Conservation (phyloP, 2,113 vertebrate genomes). For the Gavialis gangeticus region DNA sequence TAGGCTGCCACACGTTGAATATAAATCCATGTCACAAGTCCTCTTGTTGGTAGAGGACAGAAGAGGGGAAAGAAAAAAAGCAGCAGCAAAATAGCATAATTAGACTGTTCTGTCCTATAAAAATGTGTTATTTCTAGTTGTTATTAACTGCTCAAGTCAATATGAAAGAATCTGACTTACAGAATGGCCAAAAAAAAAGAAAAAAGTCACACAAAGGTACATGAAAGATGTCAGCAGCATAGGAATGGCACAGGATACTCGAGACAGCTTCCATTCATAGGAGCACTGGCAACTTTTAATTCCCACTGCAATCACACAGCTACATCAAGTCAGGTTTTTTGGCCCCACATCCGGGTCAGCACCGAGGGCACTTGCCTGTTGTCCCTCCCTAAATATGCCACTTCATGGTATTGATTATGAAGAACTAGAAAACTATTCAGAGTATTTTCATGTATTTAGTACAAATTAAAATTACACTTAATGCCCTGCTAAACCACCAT, state of each 20-base stretch:
- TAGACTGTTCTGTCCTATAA: background rate
- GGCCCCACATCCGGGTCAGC: too few species aligned
- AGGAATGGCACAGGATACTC: too few species aligned
- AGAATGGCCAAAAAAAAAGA: too few species aligned
- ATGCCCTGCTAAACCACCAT: background rate
- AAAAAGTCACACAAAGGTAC: background rate
- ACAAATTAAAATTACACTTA: background rate
- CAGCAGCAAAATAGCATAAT: background rate
- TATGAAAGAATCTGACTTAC: background rate
- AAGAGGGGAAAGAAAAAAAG: background rate
- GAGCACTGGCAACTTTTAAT: too few species aligned
- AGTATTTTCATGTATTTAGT: background rate
- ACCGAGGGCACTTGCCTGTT: too few species aligned
- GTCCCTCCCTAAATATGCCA: too few species aligned
- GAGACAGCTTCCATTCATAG: too few species aligned
- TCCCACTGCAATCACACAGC: too few species aligned
- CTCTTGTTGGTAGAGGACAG: constrained; percentile 6
- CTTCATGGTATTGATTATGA: background rate
- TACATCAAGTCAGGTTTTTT: too few species aligned
- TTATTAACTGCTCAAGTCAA: background rate
- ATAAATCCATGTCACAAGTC: constrained; percentile 49
- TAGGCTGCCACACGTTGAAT: constrained; percentile 33
- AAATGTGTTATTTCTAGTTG: background rate
- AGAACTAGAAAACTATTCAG: background rate
- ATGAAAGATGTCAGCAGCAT: too few species aligned